phyloP scores from a whole-genome alignment of 2,113 vertebrate genomes.

The Oncorhynchus tshawytscha region DNA sequence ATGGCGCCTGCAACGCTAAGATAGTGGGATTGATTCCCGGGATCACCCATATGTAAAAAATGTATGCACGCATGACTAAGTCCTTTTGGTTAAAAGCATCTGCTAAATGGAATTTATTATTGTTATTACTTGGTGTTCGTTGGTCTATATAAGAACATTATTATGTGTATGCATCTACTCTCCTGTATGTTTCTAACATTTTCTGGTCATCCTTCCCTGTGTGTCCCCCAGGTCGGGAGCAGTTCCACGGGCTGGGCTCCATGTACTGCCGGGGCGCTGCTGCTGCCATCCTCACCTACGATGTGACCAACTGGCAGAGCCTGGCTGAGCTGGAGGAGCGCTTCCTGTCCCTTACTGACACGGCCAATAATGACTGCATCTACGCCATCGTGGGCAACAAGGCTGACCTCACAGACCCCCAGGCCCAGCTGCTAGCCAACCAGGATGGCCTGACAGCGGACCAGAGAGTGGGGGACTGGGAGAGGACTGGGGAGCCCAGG shows the following conservation, averaged over 20 bases:
- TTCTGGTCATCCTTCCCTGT: neutral
- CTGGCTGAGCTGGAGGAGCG: conserved; percentile 89
- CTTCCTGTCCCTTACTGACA: conserved; percentile 92
- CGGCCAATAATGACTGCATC: conserved; percentile 87
- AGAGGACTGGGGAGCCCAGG: conserved; percentile 38
- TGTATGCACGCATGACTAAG: no score
- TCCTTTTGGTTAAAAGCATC: no score
- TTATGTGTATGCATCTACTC: neutral
- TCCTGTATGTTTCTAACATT: neutral
- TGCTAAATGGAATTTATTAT: no score
- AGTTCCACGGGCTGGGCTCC: conserved; percentile 95
- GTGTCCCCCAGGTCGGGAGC: conserved; percentile 83
- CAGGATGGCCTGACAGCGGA: conserved; percentile 25
- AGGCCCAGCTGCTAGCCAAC: conserved; percentile 36
- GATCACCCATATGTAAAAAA: no score
- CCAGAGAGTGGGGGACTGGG: neutral
- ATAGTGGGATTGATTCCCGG: no score
- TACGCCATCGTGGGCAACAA: conserved; percentile 95
- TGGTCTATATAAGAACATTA: no score
- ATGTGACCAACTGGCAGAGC: conserved; percentile 88
- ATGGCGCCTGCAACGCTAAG: no score
- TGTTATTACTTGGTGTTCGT: no score
- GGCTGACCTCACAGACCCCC: conserved; percentile 81
- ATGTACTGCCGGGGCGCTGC: conserved; percentile 94
- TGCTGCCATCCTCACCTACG: conserved; percentile 90